Evolutionary conservation across 2,113 vertebrate genomes (phyloP).

Genomic region (Mormyrus iriodes): DNA sequence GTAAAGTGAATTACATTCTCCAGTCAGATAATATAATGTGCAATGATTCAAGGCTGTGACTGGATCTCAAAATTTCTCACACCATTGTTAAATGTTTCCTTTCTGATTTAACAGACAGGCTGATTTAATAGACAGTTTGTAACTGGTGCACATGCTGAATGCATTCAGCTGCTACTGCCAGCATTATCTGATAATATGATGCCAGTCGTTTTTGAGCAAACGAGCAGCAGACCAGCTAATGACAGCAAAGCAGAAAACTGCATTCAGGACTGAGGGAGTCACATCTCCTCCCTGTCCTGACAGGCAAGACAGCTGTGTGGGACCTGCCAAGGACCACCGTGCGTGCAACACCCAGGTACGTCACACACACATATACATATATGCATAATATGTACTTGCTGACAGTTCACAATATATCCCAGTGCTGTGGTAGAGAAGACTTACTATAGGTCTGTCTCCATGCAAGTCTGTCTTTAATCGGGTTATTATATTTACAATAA

Average conservation of each 20-base stretch:
- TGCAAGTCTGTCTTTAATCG: not conserved
- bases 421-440: not conserved
- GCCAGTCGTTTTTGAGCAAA: not conserved
- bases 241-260: not conserved
- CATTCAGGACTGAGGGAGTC: not conserved
- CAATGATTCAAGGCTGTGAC: too few relatives aligned
- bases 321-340: slow-evolving; percentile 66
- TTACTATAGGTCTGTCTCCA: not conserved
- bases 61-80: too few relatives aligned
- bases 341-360: slow-evolving; percentile 55
- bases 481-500: not conserved
- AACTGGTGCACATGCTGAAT: not conserved
- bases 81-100: not conserved
- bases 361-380: not conserved
- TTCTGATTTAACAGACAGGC: not conserved
- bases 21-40: too few relatives aligned
- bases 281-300: slow-evolving; percentile 20
- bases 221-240: not conserved
- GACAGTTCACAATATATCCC: not conserved
- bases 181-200: not conserved
- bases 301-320: slow-evolving; percentile 77
- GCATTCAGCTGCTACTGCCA: not conserved
- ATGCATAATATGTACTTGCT: not conserved
- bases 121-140: too few relatives aligned
- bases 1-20: not conserved